phyloP scores from a whole-genome alignment of 2,113 vertebrate species.

The Alethe diademata region DNA sequence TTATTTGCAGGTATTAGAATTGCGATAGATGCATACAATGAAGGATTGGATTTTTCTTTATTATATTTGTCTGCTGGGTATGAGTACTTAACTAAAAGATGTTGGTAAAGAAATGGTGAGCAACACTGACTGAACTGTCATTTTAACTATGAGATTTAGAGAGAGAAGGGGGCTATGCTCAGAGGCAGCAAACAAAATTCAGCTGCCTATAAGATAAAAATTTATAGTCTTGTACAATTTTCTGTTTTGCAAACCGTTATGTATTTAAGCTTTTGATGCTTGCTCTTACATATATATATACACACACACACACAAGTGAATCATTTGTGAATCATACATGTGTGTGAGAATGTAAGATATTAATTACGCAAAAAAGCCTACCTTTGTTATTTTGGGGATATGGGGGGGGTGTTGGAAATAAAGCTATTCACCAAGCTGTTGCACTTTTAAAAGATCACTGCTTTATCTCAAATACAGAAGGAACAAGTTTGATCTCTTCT shows the following conservation, averaged over 20 bases:
- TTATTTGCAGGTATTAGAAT: neutral
- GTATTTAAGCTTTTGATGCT: neutral
- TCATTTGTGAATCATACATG: constrained; percentile 13
- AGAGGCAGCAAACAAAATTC: neutral
- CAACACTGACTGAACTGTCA: neutral
- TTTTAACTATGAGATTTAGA: neutral
- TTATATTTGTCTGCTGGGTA: neutral
- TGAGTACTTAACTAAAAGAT: neutral
- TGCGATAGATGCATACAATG: neutral
- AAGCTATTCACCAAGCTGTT: neutral
- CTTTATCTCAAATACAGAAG: neutral
- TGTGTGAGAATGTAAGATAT: neutral
- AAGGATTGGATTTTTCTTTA: neutral
- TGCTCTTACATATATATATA: neutral
- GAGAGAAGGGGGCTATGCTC: neutral
- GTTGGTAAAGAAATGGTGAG: neutral
- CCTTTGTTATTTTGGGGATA: constrained; percentile 2
- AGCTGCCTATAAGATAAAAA: neutral
- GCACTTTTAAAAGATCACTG: too few species aligned
- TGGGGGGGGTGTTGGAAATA: neutral
- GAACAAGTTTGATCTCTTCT: neutral
- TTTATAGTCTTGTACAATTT: neutral
- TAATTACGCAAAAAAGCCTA: constrained; percentile 9
- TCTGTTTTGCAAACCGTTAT: neutral
- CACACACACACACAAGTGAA: neutral